Evolutionary conservation across 2,113 vertebrate genomes (phyloP), one percentile per base, ranked within the genome.

Genomic region (Nothocercus nigrocapillus): DNA sequence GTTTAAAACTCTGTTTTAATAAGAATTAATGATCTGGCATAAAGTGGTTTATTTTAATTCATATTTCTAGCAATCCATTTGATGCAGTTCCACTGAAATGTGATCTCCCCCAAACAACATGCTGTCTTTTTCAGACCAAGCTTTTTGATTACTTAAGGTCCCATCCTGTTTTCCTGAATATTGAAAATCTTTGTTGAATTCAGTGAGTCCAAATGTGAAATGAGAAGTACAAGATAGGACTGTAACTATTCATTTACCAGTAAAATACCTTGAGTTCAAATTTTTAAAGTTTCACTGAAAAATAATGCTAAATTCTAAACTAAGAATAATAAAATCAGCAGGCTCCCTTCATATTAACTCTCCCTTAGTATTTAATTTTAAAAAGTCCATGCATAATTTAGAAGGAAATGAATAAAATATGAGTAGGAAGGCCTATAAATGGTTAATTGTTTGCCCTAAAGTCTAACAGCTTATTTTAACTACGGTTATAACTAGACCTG

Each of bases 41-140:
- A 82, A 67, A 72, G 13, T 38, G 3, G 13, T 4, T 34, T 63
- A 15, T 21, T 5, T 72, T 36, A 44, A 28, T 49, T 36, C 0
- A 0, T 47, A 7, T 68, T 86, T 83, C 40, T 76, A 8, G 2
- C 17, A 63, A 25, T 19, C 9, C 21, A 42, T 9, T 9, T 53
- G 30, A 68, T 63, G 8, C 2, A 76, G 7, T 0, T 40, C 6
- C 24, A 47, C 17, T 72, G 30, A 80, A 72, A 25, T 17, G 3
- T 12, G 25, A 40, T 5, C 47, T 28, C 1, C 22, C 5, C 1
- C 9, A 1, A 51, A 45, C 1, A 3, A 7, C 0, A 6, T 40
- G 30, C 4, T 11, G 25, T 19, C 59, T 59, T 58, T 54, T 77
- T 51, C 38, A 89, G 36, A 58, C 2, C 8, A 63, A 54, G 9